A percentile compares a stretch with the other conserved stretches of the same genome.
Conservation (phyloP, 2,797 vertebrate species). For the Lateolabrax maculatus region DNA sequence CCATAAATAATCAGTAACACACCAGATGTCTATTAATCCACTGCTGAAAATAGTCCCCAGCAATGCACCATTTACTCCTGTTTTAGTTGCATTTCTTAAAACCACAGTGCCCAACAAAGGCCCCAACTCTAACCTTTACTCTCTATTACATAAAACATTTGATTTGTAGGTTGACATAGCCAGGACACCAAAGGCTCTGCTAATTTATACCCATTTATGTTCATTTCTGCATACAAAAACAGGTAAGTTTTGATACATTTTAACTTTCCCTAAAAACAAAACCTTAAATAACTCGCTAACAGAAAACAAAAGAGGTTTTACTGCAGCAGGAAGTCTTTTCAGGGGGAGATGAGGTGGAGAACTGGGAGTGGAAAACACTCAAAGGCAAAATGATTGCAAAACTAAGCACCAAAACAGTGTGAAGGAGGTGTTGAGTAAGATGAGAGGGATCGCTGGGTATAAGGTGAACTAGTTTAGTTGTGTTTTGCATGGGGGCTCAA, state of each 20-base stretch:
- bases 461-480: background rate
- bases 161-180: too few relatives aligned
- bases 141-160: background rate
- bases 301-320: background rate
- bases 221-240: background rate
- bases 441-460: background rate
- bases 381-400: background rate
- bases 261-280: background rate
- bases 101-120: background rate
- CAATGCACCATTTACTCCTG: too few relatives aligned
- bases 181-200: background rate
- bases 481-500: background rate
- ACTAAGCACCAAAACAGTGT: slow-evolving; percentile 17
- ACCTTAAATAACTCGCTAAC: background rate
- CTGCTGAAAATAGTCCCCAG: background rate
- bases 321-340: background rate
- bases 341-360: background rate
- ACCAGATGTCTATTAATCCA: background rate
- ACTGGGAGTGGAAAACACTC: background rate
- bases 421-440: slow-evolving; percentile 10
- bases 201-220: background rate
- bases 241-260: background rate
- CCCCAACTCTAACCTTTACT: background rate
- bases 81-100: background rate
- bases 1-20: background rate